Evolutionary conservation across 2,797 vertebrate species (phyloP).

Genomic region (Cynodonichthys magdalenae): DNA sequence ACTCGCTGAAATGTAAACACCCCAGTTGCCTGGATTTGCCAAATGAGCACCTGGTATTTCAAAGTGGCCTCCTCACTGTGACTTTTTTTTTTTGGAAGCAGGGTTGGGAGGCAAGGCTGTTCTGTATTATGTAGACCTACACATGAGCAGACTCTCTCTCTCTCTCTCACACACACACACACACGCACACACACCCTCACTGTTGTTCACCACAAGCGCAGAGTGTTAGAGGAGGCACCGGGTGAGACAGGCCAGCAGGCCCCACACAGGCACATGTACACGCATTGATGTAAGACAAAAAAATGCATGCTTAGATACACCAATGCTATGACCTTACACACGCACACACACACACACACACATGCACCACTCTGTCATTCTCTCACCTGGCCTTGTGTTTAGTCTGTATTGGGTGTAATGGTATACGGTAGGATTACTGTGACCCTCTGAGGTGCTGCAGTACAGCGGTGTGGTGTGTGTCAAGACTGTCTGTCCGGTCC

Average conservation of each 20-base stretch:
- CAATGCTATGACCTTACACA: conserved; percentile 24
- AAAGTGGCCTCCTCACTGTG: conserved; percentile 77
- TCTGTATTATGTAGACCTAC: conserved; percentile 68
- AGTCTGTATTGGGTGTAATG: conserved; percentile 78
- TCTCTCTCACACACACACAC: conserved; percentile 57
- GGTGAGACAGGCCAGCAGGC: conserved; percentile 55
- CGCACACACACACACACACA: conserved; percentile 15
- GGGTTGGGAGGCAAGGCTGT: conserved; percentile 63
- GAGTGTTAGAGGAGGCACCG: conserved; percentile 36
- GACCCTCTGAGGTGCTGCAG: conserved; percentile 59
- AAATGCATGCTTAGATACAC: conserved; percentile 20
- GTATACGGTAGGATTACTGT: conserved; percentile 72
- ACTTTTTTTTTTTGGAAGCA: conserved; percentile 53
- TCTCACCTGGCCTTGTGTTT: conserved; percentile 80
- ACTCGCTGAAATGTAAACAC: conserved; percentile 82
- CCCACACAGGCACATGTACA: conserved; percentile 50
- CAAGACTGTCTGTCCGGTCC: conserved; percentile 64
- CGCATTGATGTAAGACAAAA: conserved; percentile 31
- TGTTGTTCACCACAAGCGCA: conserved; percentile 49
- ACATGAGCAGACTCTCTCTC: conserved; percentile 54
- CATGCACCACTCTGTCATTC: conserved; percentile 60
- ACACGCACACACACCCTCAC: conserved; percentile 48
- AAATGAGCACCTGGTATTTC: conserved; percentile 82
- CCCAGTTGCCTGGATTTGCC: conserved; percentile 78
- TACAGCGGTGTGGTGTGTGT: conserved; percentile 66